Conservation (phyloP, 2,888 invertebrate genomes). For the Oscheius myriophilus region DNA sequence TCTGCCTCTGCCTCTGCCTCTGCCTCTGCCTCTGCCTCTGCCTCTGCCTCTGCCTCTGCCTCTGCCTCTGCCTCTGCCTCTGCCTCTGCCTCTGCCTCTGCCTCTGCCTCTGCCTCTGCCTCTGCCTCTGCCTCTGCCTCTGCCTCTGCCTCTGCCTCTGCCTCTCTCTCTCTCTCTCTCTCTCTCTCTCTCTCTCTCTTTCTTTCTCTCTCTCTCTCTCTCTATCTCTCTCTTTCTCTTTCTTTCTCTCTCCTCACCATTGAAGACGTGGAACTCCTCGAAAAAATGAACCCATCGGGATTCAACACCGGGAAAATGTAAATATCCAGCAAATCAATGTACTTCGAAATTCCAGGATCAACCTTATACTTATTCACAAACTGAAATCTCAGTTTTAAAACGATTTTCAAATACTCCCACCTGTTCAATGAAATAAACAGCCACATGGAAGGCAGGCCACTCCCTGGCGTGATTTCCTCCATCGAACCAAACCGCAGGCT, state of each 20-base stretch:
- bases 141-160: not conserved
- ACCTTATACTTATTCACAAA: conserved; percentile 56
- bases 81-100: not conserved
- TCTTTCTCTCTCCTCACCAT: no score
- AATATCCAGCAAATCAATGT: conserved; percentile 62
- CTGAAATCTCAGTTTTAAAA: conserved; percentile 20
- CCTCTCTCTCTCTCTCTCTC: not conserved
- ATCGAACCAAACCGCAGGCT: conserved; percentile 68
- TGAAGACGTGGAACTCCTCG: conserved; percentile 45
- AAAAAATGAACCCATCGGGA: conserved; percentile 68
- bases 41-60: not conserved
- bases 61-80: not conserved
- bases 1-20: not conserved
- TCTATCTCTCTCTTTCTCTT: no score
- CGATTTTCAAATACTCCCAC: conserved; percentile 31
- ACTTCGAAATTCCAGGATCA: conserved; percentile 57
- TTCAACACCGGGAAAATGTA: conserved; percentile 68
- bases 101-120: not conserved
- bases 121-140: not conserved
- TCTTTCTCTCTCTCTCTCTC: not conserved
- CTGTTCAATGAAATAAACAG: conserved; percentile 69
- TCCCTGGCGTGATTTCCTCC: conserved; percentile 69
- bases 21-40: not conserved
- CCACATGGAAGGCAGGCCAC: conserved; percentile 69
- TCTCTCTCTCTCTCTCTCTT: not conserved